These are phyloP conservation scores for Acleris emargana DNA, from an alignment of 2,888 invertebrate species.

Conservation along the genomic window DNA sequence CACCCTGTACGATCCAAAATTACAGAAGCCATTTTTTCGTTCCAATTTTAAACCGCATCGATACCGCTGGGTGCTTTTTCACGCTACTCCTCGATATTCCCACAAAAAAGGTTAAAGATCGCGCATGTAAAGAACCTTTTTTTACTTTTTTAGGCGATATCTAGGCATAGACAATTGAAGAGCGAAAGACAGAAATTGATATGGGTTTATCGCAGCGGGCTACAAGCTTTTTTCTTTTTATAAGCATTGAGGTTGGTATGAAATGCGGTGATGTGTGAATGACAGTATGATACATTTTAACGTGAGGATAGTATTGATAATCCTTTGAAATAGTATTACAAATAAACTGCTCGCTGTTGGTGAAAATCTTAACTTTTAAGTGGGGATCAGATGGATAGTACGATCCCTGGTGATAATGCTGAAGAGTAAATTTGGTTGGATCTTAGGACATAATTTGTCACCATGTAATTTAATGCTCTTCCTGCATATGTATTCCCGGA, in stretches of 20 bases:
- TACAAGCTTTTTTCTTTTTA: slow-evolving; percentile 48
- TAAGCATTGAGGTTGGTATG: slow-evolving; percentile 50
- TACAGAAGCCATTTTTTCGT: background rate
- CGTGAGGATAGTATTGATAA: slow-evolving; percentile 23
- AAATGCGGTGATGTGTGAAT: slow-evolving; percentile 62
- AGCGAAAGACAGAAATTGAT: slow-evolving; percentile 52
- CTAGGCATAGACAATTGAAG: slow-evolving; percentile 38
- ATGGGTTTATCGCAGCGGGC: slow-evolving; percentile 54
- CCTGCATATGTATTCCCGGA: too few species aligned
- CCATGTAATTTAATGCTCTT: too few species aligned
- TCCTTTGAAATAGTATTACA: background rate
- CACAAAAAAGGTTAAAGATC: slow-evolving; percentile 37
- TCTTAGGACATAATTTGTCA: too few species aligned
- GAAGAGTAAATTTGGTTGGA: too few species aligned
- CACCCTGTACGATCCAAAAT: slow-evolving; percentile 1
- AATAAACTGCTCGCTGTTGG: background rate
- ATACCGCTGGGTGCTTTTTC: slow-evolving; percentile 34
- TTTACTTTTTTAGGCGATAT: slow-evolving; percentile 33
- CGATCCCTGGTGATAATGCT: too few species aligned
- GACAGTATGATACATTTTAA: slow-evolving; percentile 46
- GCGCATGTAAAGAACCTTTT: slow-evolving; percentile 35
- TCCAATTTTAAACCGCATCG: slow-evolving; percentile 32
- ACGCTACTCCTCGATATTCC: slow-evolving; percentile 33
- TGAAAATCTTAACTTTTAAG: too few species aligned
- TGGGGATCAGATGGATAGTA: too few species aligned